Evolutionary conservation across 23 tunicate genomes (phyloP), one percentile per base, ranked within the genome.

Genomic region (Clavelina lepadiformis): DNA sequence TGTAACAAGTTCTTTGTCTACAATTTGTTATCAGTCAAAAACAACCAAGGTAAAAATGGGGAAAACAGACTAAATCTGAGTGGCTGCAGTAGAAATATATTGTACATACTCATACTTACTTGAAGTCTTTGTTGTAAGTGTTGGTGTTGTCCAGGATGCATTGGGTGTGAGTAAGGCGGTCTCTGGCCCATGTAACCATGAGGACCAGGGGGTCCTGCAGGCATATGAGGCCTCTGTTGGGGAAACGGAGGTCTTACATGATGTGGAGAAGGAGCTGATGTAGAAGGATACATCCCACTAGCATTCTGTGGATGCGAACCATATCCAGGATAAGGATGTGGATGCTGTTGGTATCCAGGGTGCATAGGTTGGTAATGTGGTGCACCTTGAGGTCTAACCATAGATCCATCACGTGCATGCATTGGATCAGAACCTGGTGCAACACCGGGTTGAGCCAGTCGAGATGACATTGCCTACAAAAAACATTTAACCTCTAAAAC

Each of bases 121-220:
- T 82, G 89, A 30, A 82, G 26, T 22, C 67, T 51, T 65, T 72
- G 80, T 32, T 82, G 89, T 24, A 73, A 51, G 58, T 72, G 89
- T 31, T 73, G 89, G n/a, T 78, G 76, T 35, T 76, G 73, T 37
- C 30, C 52, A n/a, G 76, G 76, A 26, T 54, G 85, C 69, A 68
- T 51, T 29, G 45, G 54, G 1, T 33, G 76, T 44, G 72, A 33
- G n/a, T 35, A 37, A 6, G 46, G 46, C 6, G 72, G 72, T 37
- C 72, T 51, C 45, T 55, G 71, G 3, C 84, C 75, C 84, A 78
- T 78, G 60, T 56, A 58, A 3, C 74, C 82, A 44, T 50, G 82
- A 28, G 34, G 66, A 36, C 54, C 27, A 32, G 30, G 69, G 3
- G 82, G 71, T 4, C 61, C 71, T 34, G 71, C 35, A 5, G 58